Conservation (phyloP, 2,797 vertebrate genomes). For the Euthynnus affinis region DNA sequence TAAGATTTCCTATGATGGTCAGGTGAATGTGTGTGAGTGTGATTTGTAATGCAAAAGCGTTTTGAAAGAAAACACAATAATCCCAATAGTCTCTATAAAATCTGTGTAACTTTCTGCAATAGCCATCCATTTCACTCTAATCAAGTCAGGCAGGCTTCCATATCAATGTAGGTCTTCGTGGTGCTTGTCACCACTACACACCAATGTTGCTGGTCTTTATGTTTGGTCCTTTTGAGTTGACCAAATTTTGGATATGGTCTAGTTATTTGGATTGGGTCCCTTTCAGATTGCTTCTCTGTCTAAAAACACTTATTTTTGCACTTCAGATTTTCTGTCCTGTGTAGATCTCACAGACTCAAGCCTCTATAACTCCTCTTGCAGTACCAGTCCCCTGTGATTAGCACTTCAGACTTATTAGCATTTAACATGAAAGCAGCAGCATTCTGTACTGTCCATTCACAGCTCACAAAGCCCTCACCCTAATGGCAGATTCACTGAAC, state of each 20-base stretch:
- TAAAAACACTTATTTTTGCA: background rate
- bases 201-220: background rate
- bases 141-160: no score
- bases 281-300: background rate
- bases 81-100: no score
- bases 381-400: constrained; percentile 13
- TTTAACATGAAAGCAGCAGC: constrained; percentile 31
- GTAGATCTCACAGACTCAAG: background rate
- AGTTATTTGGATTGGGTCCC: background rate
- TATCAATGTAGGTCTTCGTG: no score
- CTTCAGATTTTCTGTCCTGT: background rate
- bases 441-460: constrained; percentile 33
- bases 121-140: no score
- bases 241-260: background rate
- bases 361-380: background rate
- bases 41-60: no score
- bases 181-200: background rate
- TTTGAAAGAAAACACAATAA: no score
- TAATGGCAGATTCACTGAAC: constrained; percentile 52
- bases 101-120: no score
- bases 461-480: constrained; percentile 33
- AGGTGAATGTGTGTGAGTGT: no score
- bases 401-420: constrained; percentile 26
- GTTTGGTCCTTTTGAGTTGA: no score
- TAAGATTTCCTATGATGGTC: no score